phyloP scores from a whole-genome alignment of 2,797 vertebrate species.

The Anguilla obscura region DNA sequence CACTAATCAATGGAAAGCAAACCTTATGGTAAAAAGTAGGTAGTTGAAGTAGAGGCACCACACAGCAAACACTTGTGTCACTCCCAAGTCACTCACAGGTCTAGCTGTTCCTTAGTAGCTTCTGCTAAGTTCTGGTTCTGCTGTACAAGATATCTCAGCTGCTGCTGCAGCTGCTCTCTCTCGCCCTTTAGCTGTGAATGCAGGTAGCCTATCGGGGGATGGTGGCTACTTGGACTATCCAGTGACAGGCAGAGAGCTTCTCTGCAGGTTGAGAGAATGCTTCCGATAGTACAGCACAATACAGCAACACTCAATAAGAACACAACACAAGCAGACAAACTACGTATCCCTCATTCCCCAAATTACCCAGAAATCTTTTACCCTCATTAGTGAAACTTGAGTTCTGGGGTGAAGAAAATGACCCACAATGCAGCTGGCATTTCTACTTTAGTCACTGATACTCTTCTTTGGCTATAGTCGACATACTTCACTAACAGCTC shows the following conservation, averaged over 20 bases:
- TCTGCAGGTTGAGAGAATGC: slow-evolving; percentile 31
- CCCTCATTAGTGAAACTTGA: background rate
- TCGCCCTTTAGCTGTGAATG: slow-evolving; percentile 72
- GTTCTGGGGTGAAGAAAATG: slow-evolving; percentile 3
- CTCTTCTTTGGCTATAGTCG: background rate
- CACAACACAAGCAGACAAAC: background rate
- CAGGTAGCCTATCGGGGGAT: slow-evolving; percentile 70
- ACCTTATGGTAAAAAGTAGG: background rate
- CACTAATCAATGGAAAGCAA: background rate
- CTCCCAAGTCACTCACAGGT: slow-evolving; percentile 68
- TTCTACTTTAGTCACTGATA: background rate
- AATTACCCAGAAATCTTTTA: background rate
- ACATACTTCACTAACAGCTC: background rate
- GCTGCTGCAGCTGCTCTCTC: slow-evolving; percentile 69
- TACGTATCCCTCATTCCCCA: background rate
- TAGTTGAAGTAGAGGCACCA: slow-evolving; percentile 35
- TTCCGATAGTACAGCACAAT: slow-evolving; percentile 9
- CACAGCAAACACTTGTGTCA: slow-evolving; percentile 56
- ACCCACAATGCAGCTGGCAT: background rate
- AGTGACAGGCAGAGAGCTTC: slow-evolving; percentile 30
- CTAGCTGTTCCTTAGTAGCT: slow-evolving; percentile 68
- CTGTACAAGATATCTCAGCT: slow-evolving; percentile 64
- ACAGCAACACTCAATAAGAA: background rate
- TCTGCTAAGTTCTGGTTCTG: slow-evolving; percentile 72
- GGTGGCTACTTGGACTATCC: slow-evolving; percentile 51